Percentiles rank a stretch among this genome's conserved stretches.
These are phyloP conservation scores for Cheilosia pagana DNA, from an alignment of 2,888 invertebrate genomes.

Conservation along the genomic window DNA sequence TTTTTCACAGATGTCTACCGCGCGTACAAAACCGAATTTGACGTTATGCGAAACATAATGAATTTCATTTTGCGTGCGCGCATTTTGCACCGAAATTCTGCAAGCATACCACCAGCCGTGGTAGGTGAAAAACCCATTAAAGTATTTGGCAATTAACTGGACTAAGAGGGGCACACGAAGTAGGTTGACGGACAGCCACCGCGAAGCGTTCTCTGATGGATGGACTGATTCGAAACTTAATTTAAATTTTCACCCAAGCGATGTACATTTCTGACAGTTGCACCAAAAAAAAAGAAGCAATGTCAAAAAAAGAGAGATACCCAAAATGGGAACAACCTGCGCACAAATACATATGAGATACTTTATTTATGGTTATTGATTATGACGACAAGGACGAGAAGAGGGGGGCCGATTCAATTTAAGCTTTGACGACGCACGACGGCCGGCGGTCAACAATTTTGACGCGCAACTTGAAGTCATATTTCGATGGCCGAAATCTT, in stretches of 20 bases:
- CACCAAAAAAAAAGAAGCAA: slow-evolving; percentile 21
- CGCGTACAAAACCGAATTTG: slow-evolving; percentile 57
- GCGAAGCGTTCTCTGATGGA: slow-evolving; percentile 45
- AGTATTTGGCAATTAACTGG: slow-evolving; percentile 71
- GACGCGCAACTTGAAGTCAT: slow-evolving; percentile 56
- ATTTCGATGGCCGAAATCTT: slow-evolving; percentile 17
- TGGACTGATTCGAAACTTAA: slow-evolving; percentile 70
- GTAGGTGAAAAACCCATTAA: slow-evolving; percentile 63
- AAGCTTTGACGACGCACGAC: slow-evolving; percentile 41
- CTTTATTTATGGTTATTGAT: slow-evolving; percentile 69
- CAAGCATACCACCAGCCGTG: slow-evolving; percentile 35
- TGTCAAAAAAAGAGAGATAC: slow-evolving; percentile 11
- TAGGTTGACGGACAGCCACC: slow-evolving; percentile 64
- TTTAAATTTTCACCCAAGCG: slow-evolving; percentile 61
- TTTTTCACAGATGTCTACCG: slow-evolving; percentile 57
- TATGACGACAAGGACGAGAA: slow-evolving; percentile 59
- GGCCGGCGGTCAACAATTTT: slow-evolving; percentile 51
- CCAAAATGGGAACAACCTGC: slow-evolving; percentile 45
- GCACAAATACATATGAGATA: background rate
- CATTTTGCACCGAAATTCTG: slow-evolving; percentile 44
- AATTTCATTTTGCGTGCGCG: slow-evolving; percentile 55
- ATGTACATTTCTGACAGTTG: slow-evolving; percentile 59
- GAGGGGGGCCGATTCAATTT: slow-evolving; percentile 53
- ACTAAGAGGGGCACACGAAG: slow-evolving; percentile 20
- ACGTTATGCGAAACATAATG: slow-evolving; percentile 69